A percentile compares a stretch with the other conserved stretches of the same genome.
phyloP scores from a whole-genome alignment of 2,888 invertebrate species.

The Magallana nippona region DNA sequence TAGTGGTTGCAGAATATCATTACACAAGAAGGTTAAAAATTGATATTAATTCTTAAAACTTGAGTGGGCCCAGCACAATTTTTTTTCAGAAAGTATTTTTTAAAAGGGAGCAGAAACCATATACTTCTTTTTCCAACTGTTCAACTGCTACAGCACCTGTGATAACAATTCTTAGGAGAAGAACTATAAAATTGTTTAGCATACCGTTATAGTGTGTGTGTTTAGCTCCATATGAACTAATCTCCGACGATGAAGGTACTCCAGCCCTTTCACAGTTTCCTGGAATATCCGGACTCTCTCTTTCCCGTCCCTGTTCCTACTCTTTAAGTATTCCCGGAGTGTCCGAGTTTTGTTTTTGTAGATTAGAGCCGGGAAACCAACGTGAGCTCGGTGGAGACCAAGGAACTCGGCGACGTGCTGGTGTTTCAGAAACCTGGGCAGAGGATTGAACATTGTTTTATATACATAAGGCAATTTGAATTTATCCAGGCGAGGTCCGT shows the following conservation, averaged over 20 bases:
- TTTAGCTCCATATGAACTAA: slow-evolving; percentile 76
- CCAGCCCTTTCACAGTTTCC: slow-evolving; percentile 59
- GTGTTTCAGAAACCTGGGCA: slow-evolving; percentile 61
- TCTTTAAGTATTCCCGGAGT: slow-evolving; percentile 53
- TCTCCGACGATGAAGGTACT: slow-evolving; percentile 69
- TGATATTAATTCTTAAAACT: no score
- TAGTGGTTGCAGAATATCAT: no score
- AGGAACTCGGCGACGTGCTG: slow-evolving; percentile 63
- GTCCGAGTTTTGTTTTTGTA: slow-evolving; percentile 63
- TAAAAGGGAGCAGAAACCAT: no score
- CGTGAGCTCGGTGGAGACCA: slow-evolving; percentile 64
- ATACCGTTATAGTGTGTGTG: slow-evolving; percentile 73
- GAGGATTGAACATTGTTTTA: not conserved
- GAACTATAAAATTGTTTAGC: slow-evolving; percentile 29
- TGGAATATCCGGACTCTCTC: slow-evolving; percentile 54
- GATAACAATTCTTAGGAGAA: no score
- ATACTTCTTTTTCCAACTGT: no score
- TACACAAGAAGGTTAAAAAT: no score
- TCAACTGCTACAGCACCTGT: no score
- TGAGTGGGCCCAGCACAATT: no score
- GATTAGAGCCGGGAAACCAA: slow-evolving; percentile 59
- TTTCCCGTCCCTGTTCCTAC: slow-evolving; percentile 47
- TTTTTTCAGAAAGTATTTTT: no score
- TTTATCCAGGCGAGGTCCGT: no score
- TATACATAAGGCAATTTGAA: no score